Conservation (phyloP, 2,888 invertebrate genomes). For the Tromatobia lineatoria region DNA sequence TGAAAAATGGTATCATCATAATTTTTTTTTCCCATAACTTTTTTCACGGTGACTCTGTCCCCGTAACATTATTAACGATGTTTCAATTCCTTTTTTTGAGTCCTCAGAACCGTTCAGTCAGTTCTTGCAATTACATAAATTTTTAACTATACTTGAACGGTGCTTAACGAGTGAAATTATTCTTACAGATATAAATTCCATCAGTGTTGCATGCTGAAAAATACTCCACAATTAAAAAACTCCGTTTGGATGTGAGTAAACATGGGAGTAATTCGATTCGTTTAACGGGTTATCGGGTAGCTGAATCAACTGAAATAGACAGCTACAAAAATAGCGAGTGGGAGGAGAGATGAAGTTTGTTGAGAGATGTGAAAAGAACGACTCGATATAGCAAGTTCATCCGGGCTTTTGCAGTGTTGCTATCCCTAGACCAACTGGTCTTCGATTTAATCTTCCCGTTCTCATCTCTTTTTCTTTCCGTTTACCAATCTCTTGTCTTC, state of each 20-base stretch:
- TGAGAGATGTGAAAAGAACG: slow-evolving; percentile 14
- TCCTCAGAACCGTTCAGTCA: too few relatives aligned
- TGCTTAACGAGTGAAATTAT: not conserved
- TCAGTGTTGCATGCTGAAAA: not conserved
- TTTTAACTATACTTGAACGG: too few relatives aligned
- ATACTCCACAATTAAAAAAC: not conserved
- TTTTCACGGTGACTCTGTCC: too few relatives aligned
- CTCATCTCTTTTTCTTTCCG: slow-evolving; percentile 20
- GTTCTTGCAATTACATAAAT: too few relatives aligned
- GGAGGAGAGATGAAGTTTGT: slow-evolving; percentile 7
- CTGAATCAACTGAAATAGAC: slow-evolving; percentile 16
- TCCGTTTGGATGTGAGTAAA: not conserved
- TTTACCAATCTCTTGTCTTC: slow-evolving; percentile 7
- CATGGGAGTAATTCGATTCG: slow-evolving; percentile 7
- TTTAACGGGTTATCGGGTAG: slow-evolving; percentile 16
- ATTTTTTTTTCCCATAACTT: too few relatives aligned
- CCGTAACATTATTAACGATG: too few relatives aligned
- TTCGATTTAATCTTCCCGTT: slow-evolving; percentile 41
- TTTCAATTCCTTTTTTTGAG: too few relatives aligned
- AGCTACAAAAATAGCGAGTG: not conserved
- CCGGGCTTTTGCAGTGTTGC: slow-evolving; percentile 21
- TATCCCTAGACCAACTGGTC: slow-evolving; percentile 37
- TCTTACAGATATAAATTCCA: not conserved
- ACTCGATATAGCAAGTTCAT: slow-evolving; percentile 43
- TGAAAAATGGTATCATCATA: too few relatives aligned